Evolutionary conservation across 1,140 invertebrate species (phyloP).

Genomic region (Muscidifurax raptorellus): DNA sequence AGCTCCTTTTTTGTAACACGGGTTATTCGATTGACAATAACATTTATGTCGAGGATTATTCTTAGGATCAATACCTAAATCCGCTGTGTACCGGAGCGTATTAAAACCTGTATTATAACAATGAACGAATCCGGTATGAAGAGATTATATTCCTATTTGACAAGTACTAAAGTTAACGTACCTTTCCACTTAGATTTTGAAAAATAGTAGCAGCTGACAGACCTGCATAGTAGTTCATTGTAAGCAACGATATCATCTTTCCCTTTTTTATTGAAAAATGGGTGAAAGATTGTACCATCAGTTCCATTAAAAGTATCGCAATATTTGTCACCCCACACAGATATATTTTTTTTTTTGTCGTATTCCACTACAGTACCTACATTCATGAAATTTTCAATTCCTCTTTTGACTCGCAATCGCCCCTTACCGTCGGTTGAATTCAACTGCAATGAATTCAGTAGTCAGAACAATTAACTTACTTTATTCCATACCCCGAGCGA

Average conservation of each 20-base stretch:
- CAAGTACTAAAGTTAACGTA: slow-evolving; percentile 23
- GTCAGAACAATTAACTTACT: too few species aligned
- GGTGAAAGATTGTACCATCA: slow-evolving; percentile 86
- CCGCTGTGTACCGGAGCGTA: slow-evolving; percentile 80
- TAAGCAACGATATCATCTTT: slow-evolving; percentile 77
- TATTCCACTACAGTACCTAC: slow-evolving; percentile 81
- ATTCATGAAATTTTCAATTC: slow-evolving; percentile 81
- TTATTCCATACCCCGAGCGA: too few species aligned
- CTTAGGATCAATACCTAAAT: slow-evolving; percentile 81
- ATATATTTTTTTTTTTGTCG: slow-evolving; percentile 77
- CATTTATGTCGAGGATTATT: slow-evolving; percentile 83
- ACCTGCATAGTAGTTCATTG: slow-evolving; percentile 81
- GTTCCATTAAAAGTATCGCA: slow-evolving; percentile 85
- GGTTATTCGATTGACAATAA: slow-evolving; percentile 80
- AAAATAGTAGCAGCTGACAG: slow-evolving; percentile 60
- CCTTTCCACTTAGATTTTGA: slow-evolving; percentile 55
- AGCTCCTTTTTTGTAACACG: slow-evolving; percentile 82
- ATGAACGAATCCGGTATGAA: neutral
- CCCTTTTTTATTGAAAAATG: slow-evolving; percentile 79
- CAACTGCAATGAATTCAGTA: slow-evolving; percentile 69
- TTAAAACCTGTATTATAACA: slow-evolving; percentile 76
- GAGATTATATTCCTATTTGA: neutral
- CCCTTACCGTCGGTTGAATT: slow-evolving; percentile 78
- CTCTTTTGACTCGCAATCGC: slow-evolving; percentile 81
- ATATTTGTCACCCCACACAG: slow-evolving; percentile 77